These are phyloP conservation scores for Drosophila burlai DNA, from an alignment of 1,140 invertebrate species.

Conservation along the genomic window DNA sequence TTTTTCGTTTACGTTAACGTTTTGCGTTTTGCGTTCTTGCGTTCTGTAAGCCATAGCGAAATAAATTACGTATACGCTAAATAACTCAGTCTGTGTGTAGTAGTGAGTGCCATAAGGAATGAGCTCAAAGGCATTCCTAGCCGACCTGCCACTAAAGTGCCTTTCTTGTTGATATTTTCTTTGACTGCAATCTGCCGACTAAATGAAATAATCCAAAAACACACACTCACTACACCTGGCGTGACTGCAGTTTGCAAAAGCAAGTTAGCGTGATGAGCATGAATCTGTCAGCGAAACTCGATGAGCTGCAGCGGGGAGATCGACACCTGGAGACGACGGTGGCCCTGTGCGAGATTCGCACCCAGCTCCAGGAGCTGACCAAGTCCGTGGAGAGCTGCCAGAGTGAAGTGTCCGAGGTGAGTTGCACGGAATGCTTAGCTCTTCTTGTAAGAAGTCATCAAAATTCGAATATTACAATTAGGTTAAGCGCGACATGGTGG, in stretches of 20 bases:
- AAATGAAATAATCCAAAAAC: constrained; percentile 20
- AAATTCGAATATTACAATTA: constrained; percentile 54
- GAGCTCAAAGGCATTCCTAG: constrained; percentile 55
- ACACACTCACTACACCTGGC: constrained; percentile 16
- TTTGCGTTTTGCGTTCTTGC: constrained; percentile 13
- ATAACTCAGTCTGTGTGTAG: constrained; percentile 53
- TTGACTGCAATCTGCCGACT: constrained; percentile 51
- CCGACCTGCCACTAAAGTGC: constrained; percentile 72
- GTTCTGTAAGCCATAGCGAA: constrained; percentile 46
- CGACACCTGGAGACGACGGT: constrained; percentile 95
- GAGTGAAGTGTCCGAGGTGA: constrained; percentile 93
- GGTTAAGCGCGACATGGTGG: constrained; percentile 96
- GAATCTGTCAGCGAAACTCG: constrained; percentile 96
- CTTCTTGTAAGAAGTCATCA: neutral
- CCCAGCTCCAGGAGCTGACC: constrained; percentile 95
- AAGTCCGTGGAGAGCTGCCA: constrained; percentile 97
- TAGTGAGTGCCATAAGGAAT: constrained; percentile 41
- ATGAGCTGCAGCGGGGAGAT: constrained; percentile 94
- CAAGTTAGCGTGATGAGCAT: constrained; percentile 98
- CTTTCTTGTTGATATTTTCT: constrained; percentile 77
- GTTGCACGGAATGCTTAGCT: neutral
- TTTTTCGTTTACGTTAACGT: constrained; percentile 47
- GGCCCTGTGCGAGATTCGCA: constrained; percentile 94
- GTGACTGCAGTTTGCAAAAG: constrained; percentile 93
- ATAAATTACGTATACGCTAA: constrained; percentile 81